Conservation (phyloP, 64 coral and sea anemone genomes). For the Trachythela sp. region DNA sequence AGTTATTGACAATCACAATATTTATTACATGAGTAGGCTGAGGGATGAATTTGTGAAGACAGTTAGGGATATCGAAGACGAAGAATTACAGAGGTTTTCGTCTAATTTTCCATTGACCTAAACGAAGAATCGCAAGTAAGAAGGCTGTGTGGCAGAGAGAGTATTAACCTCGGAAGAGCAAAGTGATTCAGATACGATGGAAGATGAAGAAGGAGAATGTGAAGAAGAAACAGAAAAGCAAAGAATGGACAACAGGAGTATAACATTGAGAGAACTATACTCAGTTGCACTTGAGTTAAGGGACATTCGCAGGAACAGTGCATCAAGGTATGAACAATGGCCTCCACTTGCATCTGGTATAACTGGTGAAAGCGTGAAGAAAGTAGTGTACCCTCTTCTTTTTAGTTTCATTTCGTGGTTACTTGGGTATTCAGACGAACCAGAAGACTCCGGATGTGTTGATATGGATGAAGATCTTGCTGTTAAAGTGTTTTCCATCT, state of each 20-base stretch:
- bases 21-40: background rate
- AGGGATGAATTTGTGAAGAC: background rate
- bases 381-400: background rate
- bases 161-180: background rate
- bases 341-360: slow-evolving; percentile 11
- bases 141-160: slow-evolving; percentile 1
- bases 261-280: background rate
- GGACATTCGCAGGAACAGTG: background rate
- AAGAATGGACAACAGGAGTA: background rate
- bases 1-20: background rate
- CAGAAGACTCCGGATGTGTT: background rate
- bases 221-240: background rate
- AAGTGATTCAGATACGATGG: background rate
- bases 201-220: background rate
- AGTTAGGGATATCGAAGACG: background rate
- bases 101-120: background rate
- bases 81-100: background rate
- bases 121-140: background rate
- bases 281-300: background rate
- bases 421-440: slow-evolving; percentile 19
- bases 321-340: slow-evolving; percentile 13
- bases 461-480: background rate
- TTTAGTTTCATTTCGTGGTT: slow-evolving; percentile 4
- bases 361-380: background rate
- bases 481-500: slow-evolving; percentile 15